These are phyloP conservation scores for Synanceia verrucosa DNA, from an alignment of 2,797 vertebrate genomes.

Conservation along the genomic window DNA sequence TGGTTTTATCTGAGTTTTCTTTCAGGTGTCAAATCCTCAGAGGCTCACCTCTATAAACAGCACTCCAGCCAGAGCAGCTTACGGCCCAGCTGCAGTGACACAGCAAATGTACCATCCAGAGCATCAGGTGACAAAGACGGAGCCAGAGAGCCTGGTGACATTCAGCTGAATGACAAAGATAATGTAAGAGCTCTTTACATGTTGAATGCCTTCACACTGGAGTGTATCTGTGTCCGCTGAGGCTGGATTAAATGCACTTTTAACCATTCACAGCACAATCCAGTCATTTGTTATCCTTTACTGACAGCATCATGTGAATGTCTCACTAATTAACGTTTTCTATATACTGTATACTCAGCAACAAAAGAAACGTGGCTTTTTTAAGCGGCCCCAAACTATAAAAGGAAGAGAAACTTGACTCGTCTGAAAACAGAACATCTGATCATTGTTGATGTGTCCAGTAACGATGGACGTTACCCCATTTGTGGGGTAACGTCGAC, in stretches of 20 bases:
- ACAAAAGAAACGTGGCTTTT: too few relatives aligned
- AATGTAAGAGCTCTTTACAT: constrained; percentile 34
- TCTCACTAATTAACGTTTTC: not conserved
- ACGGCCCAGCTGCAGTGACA: not conserved
- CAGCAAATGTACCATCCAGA: not conserved
- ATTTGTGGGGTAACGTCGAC: too few relatives aligned
- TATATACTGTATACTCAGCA: too few relatives aligned
- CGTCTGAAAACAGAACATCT: too few relatives aligned
- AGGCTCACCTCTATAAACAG: not conserved
- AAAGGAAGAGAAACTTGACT: too few relatives aligned
- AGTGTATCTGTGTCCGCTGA: not conserved
- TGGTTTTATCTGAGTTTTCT: constrained; percentile 5
- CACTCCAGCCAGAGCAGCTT: constrained; percentile 7
- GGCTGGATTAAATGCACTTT: not conserved
- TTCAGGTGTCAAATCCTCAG: constrained; percentile 41
- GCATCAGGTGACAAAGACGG: constrained; percentile 12
- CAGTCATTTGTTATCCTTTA: not conserved
- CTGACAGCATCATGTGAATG: not conserved
- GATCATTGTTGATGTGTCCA: too few relatives aligned
- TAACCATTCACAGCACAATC: not conserved
- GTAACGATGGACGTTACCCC: too few relatives aligned
- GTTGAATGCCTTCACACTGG: not conserved
- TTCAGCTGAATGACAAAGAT: constrained; percentile 26
- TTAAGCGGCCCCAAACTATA: too few relatives aligned
- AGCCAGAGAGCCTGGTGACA: constrained; percentile 22